Conservation (phyloP, 2,888 invertebrate genomes). For the Rutpela maculata region DNA sequence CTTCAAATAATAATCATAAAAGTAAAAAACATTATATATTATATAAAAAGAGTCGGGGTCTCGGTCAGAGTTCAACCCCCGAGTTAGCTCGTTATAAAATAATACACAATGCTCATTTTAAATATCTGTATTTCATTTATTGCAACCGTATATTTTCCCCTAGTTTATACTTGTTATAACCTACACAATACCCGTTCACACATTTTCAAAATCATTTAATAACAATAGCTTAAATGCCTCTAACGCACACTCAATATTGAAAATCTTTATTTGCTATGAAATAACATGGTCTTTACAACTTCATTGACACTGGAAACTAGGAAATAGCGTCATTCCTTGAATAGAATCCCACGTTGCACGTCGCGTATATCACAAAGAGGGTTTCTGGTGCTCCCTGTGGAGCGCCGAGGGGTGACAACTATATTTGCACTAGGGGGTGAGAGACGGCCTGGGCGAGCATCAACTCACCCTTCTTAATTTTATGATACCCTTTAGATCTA, state of each 20-base stretch:
- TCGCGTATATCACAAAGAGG: conserved; percentile 31
- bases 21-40: too few relatives aligned
- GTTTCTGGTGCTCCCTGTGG: conserved; percentile 28
- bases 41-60: too few relatives aligned
- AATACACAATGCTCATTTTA: background rate
- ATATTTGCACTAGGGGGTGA: conserved; percentile 29
- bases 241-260: background rate
- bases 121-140: background rate
- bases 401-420: conserved; percentile 29
- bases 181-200: conserved; percentile 28
- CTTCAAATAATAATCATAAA: too few relatives aligned
- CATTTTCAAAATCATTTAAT: conserved; percentile 27
- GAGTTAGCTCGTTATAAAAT: background rate
- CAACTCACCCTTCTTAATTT: conserved; percentile 23
- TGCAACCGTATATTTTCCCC: background rate
- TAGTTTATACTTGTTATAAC: background rate
- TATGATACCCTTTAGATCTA: background rate
- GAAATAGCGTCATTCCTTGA: conserved; percentile 25
- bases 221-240: conserved; percentile 16
- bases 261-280: conserved; percentile 27
- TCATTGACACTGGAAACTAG: conserved; percentile 38
- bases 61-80: background rate
- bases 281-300: conserved; percentile 39
- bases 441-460: background rate
- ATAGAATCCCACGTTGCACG: conserved; percentile 26